Evolutionary conservation across 2,113 vertebrate species (phyloP).

Genomic region (Aramus guarauna): DNA sequence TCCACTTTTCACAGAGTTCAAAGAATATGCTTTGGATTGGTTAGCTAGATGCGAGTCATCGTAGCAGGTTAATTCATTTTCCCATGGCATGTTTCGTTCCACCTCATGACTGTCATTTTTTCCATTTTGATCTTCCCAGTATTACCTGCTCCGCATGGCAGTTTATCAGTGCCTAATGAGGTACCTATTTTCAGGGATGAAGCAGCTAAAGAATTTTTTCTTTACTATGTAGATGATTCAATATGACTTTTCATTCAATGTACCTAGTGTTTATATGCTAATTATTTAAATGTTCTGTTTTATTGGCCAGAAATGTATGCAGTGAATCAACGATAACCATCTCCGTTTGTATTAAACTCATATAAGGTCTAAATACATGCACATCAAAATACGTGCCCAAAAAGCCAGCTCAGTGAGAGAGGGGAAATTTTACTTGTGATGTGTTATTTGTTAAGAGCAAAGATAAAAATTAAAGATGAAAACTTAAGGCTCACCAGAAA

Average conservation of each 20-base stretch:
- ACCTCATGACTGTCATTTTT: background rate
- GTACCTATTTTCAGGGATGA: background rate
- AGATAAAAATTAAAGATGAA: background rate
- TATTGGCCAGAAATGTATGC: background rate
- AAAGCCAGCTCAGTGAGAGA: background rate
- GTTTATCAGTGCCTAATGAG: background rate
- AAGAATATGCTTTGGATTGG: background rate
- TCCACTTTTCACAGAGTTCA: background rate
- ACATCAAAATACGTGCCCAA: background rate
- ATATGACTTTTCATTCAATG: background rate
- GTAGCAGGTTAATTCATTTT: background rate
- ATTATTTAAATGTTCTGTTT: background rate
- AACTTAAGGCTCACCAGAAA: background rate
- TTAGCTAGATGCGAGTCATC: background rate
- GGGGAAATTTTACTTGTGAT: background rate
- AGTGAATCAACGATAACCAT: background rate
- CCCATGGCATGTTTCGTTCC: background rate
- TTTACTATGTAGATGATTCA: background rate
- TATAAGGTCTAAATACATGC: background rate
- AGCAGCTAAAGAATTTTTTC: background rate
- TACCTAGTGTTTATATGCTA: background rate
- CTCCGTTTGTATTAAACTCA: background rate
- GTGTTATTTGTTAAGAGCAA: background rate
- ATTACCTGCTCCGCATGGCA: background rate
- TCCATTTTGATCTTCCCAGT: background rate